Conservation (phyloP, 2,113 vertebrate genomes). For the Malaclemys terrapin region DNA sequence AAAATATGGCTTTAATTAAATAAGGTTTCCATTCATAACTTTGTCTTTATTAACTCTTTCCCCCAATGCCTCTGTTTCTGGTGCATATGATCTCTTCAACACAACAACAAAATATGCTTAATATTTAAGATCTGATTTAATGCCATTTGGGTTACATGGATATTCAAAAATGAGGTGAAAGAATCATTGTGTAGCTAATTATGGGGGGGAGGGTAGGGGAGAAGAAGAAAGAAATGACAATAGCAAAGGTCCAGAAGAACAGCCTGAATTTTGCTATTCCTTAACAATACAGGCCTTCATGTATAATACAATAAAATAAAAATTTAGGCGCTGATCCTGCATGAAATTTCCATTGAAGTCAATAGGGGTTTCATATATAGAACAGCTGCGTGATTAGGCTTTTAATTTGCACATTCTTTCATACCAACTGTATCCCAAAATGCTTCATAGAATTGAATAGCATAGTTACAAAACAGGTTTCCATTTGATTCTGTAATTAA, state of each 20-base stretch:
- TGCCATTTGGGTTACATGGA: constrained; percentile 25
- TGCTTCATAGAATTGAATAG: not conserved
- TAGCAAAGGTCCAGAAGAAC: not conserved
- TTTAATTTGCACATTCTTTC: not conserved
- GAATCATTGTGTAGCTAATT: constrained; percentile 20
- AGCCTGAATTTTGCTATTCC: constrained; percentile 7
- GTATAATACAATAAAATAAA: not conserved
- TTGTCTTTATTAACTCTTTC: not conserved
- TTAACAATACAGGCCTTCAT: constrained; percentile 2
- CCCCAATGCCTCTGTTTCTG: not conserved
- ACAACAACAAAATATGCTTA: not conserved
- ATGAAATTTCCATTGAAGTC: not conserved
- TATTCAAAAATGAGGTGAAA: constrained; percentile 28
- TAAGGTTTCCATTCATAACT: not conserved
- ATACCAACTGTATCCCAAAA: not conserved
- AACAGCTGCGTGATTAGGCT: rapidly evolving
- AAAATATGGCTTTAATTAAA: not conserved
- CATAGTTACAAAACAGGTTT: not conserved
- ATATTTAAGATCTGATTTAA: constrained; percentile 44
- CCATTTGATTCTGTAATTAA: not conserved
- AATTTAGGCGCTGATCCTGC: not conserved
- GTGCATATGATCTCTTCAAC: not conserved
- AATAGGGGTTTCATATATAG: rapidly evolving
- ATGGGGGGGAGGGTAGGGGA: not conserved
- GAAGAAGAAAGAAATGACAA: constrained; percentile 11